These are phyloP conservation scores for Tyria jacobaeae DNA, from an alignment of 2,888 invertebrate species.

Conservation along the genomic window DNA sequence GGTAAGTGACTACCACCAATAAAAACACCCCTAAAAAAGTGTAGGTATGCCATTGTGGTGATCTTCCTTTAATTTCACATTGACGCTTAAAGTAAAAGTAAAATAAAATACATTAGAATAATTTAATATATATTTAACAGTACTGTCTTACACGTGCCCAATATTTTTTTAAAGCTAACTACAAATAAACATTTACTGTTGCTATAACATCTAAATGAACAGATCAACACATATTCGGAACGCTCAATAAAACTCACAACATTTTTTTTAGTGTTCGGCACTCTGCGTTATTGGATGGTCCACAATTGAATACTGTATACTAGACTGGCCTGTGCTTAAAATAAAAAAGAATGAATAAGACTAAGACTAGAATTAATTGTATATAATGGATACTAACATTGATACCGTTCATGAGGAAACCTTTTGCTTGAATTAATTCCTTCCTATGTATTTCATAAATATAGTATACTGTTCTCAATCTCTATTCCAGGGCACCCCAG, in stretches of 20 bases:
- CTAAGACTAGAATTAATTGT: background rate
- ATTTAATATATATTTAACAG: too few relatives aligned
- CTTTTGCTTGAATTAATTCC: too few relatives aligned
- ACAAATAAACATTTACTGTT: background rate
- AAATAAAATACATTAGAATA: too few relatives aligned
- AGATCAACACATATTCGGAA: background rate
- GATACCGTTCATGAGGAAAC: background rate
- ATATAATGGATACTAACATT: background rate
- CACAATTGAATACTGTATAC: slow-evolving; percentile 24
- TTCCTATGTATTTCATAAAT: too few relatives aligned
- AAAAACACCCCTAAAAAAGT: too few relatives aligned
- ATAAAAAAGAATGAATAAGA: slow-evolving; percentile 13
- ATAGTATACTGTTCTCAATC: too few relatives aligned
- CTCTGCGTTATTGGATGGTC: slow-evolving; percentile 35
- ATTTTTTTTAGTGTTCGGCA: slow-evolving; percentile 28
- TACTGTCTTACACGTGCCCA: background rate
- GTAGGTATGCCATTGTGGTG: too few relatives aligned
- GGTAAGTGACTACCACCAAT: too few relatives aligned
- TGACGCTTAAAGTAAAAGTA: too few relatives aligned
- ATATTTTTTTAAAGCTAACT: background rate
- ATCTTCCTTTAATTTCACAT: too few relatives aligned
- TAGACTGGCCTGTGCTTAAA: slow-evolving; percentile 2
- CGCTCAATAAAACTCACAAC: background rate
- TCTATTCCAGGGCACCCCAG: too few relatives aligned
- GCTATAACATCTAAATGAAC: slow-evolving; percentile 3